Base-by-base conservation (phyloP, 1,140 invertebrate species). In the Drosophila punjabiensis region DNA sequence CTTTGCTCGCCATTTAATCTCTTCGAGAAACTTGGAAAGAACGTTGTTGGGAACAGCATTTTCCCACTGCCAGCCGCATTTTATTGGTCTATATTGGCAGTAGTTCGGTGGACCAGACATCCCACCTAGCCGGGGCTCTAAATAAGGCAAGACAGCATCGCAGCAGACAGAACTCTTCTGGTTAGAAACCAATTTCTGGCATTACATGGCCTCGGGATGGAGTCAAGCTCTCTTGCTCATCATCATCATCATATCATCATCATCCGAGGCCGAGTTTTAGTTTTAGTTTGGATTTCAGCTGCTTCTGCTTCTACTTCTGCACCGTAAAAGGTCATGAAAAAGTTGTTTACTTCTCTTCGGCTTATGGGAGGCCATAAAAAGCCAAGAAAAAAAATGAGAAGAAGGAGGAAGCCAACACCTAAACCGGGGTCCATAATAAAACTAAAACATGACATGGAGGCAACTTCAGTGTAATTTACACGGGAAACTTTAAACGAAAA, bases 301-400 rank as follows among this genome's bases (percentile, higher is more conserved):
- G 64, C 55, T 63, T 68, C 39, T 65, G 56, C 58, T 76, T 68
- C 45, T 56, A 45, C 58, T 79, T 76, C 13, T 47, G 52, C 70
- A 71, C 82, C 82, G 78, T 76, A 82, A 76, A 87, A 82, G 83
- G 79, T 82, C 71, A 64, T 67, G 66, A 80, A 79, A 87, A 70
- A 66, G 76, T 68, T 76, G 71, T 67, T 82, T 52, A 68, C 66
- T 79, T 61, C 80, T 43, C 39, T 28, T 24, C 45, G 52, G 59
- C 71, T 82, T 84, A 62, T 69, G 56, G 70, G 67, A 81, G 69
- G 68, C 79, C 79, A 82, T 82, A 86, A 86, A 86, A 86, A 76
- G 79, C 45, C 56, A 62, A 45, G 24, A 43, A 59, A 73, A 47
- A 2, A n/a, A n/a, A n/a, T n/a, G n/a, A 24, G 45, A 35, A 41